phyloP scores from a whole-genome alignment of 2,797 vertebrate genomes.

The Anguilla anguilla region DNA sequence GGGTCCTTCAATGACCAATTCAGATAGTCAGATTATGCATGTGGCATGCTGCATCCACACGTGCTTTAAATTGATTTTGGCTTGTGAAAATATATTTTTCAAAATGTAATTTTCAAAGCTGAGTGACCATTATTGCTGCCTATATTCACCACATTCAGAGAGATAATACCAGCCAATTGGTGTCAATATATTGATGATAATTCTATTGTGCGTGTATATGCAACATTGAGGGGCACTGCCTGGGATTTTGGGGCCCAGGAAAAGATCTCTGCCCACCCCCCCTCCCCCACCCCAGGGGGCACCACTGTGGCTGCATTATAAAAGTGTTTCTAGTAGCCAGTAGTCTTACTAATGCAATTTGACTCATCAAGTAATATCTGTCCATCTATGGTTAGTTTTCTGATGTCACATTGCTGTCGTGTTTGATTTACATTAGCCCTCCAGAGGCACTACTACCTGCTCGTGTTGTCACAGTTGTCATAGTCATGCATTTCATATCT shows the following conservation, averaged over 20 bases:
- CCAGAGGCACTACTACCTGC: neutral
- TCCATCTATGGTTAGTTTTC: neutral
- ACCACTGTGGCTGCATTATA: neutral
- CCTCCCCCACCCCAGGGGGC: no score
- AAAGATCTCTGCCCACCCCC: no score
- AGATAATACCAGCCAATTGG: neutral
- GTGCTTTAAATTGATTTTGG: neutral
- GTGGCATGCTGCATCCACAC: neutral
- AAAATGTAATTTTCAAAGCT: neutral
- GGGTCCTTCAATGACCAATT: neutral
- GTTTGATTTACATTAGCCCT: neutral
- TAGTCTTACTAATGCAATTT: neutral
- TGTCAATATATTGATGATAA: neutral
- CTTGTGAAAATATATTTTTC: neutral
- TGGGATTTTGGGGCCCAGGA: no score
- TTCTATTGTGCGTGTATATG: neutral
- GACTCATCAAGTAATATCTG: neutral
- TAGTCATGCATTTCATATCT: neutral
- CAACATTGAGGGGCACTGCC: no score
- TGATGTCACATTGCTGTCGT: neutral
- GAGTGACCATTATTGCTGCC: neutral
- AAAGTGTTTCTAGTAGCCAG: neutral
- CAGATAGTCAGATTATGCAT: neutral
- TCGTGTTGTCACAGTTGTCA: conserved; percentile 2
- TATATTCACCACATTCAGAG: neutral